Percentiles rank a stretch among this genome's conserved stretches.
Conservation (phyloP, 2,888 invertebrate genomes). For the Eupsilia transversa region DNA sequence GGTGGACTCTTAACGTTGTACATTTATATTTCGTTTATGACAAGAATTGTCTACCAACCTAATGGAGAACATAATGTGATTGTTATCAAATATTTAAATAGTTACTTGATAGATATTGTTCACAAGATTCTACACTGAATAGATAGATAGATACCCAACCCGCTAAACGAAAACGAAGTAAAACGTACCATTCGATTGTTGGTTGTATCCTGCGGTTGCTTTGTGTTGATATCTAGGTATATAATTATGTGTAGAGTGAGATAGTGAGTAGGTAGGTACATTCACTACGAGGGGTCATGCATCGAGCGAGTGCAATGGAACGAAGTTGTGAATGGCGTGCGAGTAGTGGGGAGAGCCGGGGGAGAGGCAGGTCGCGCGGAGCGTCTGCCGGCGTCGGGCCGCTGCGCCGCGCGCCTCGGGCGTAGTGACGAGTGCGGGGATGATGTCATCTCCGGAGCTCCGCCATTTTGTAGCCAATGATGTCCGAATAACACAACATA, state of each 20-base stretch:
- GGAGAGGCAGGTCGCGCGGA: constrained; percentile 60
- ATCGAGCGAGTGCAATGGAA: constrained; percentile 77
- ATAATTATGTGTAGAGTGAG: constrained; percentile 51
- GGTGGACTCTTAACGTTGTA: too few relatives aligned
- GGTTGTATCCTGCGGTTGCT: constrained; percentile 33
- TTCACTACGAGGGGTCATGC: constrained; percentile 74
- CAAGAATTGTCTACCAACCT: neutral
- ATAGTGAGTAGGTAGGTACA: constrained; percentile 67
- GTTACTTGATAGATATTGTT: too few relatives aligned
- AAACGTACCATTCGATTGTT: constrained; percentile 32
- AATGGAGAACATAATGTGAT: too few relatives aligned
- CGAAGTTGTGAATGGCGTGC: constrained; percentile 82
- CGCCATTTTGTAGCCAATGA: constrained; percentile 77
- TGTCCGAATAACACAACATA: constrained; percentile 45
- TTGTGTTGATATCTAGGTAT: constrained; percentile 42
- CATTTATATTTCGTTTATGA: neutral
- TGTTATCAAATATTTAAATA: neutral
- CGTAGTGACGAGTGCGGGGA: constrained; percentile 71
- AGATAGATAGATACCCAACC: constrained; percentile 9
- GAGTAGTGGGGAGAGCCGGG: constrained; percentile 63
- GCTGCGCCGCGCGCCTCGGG: constrained; percentile 52
- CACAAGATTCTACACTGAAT: neutral
- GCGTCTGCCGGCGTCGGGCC: constrained; percentile 61
- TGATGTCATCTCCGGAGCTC: constrained; percentile 83
- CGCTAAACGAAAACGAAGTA: constrained; percentile 20